Conservation (phyloP, 2,888 invertebrate genomes). For the Saturnia japonica region DNA sequence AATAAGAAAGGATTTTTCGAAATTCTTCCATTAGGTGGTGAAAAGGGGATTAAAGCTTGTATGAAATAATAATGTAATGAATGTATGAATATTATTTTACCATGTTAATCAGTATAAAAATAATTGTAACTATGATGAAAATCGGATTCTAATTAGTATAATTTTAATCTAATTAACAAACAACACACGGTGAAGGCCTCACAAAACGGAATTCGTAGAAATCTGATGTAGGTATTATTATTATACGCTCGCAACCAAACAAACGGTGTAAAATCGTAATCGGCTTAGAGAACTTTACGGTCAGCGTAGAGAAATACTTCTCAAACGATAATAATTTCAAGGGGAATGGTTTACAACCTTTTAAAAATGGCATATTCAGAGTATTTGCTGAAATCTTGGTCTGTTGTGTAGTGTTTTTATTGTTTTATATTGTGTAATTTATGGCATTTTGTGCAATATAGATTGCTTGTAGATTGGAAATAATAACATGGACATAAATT, state of each 20-base stretch:
- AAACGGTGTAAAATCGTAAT: conserved; percentile 46
- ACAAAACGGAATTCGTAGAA: conserved; percentile 20
- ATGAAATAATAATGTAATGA: too few relatives aligned
- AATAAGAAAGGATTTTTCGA: too few relatives aligned
- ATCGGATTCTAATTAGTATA: background rate
- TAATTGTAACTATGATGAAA: background rate
- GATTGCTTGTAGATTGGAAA: too few relatives aligned
- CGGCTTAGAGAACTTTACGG: conserved; percentile 32
- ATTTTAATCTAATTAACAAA: conserved; percentile 19
- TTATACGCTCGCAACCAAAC: conserved; percentile 42
- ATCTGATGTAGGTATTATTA: conserved; percentile 26
- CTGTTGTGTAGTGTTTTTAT: too few relatives aligned
- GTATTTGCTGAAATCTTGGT: too few relatives aligned
- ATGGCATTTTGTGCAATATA: too few relatives aligned
- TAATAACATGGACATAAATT: too few relatives aligned
- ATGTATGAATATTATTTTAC: too few relatives aligned
- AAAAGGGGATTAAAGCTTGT: too few relatives aligned
- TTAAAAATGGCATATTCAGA: background rate
- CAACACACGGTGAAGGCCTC: conserved; percentile 11
- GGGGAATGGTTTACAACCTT: background rate
- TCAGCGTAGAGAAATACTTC: conserved; percentile 20
- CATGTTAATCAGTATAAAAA: too few relatives aligned
- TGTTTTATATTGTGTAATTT: too few relatives aligned
- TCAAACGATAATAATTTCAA: background rate
- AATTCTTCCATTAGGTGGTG: too few relatives aligned